Base-by-base conservation (phyloP, 2,113 vertebrate genomes). In the Odocoileus virginianus region DNA sequence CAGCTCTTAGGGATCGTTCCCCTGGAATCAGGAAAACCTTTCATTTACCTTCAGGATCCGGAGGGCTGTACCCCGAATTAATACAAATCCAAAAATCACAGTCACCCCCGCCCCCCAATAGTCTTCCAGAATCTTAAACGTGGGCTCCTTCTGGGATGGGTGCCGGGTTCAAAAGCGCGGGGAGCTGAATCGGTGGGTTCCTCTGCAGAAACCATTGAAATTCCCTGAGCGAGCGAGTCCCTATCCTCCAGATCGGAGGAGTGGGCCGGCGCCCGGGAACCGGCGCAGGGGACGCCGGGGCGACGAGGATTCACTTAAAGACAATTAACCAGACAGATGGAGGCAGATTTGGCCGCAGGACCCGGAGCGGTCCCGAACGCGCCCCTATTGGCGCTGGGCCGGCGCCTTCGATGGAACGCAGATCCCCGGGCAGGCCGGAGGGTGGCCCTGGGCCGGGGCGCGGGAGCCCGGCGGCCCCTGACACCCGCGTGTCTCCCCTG, bases 401-500 rank as follows among this genome's bases (percentile, higher is more conserved):
- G 17, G 74, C 50, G 50, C n/a, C 40, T 57, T 78, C 4, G 47
- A 64, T 4, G 81, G 40, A 43, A 43, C 50, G 67, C 57, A 36
- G 52, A 6, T 54, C 16, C 50, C 25, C 21, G 3, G 50, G 58
- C 40, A 9, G 50, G 79, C 23, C 25, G 30, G 81, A 43, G 93
- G 90, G 28, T 13, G 16, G 40, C 36, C 45, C 36, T 13, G 78
- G 54, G 5, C 58, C 16, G 5, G 36, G n/a, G 79, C 78, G 43
- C 64, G 0, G 58, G 47, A 14, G 64, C 16, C 33, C 1, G 45
- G 27, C n/a, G n/a, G 67, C 19, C 71, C 50, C 67, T 81, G 54
- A 88, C 50, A 6, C 84, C 60, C 5, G 55, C 95, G 55, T 85
- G 97, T 98, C 55, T 91, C 94, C 86, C 45, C 96, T 91, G 28